A percentile compares a stretch with the other conserved stretches of the same genome.
Conservation (phyloP, 2,888 invertebrate genomes). For the Cantharis flavilabris region DNA sequence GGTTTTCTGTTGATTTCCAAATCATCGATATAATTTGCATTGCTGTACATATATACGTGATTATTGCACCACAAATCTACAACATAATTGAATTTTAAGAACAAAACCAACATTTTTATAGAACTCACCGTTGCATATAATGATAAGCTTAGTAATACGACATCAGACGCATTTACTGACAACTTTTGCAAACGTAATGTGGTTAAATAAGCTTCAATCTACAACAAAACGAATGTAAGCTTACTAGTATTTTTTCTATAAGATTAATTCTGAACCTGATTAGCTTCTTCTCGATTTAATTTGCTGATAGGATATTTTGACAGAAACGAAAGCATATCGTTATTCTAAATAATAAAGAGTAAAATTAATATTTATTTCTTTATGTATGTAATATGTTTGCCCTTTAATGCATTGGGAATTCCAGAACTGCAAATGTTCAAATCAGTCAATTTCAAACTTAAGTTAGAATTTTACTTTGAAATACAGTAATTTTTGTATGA, state of each 20-base stretch:
- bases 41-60: neutral
- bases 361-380: neutral
- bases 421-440: too few relatives aligned
- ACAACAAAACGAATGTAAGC: neutral
- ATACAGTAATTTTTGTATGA: too few relatives aligned
- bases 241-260: too few relatives aligned
- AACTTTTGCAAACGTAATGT: neutral
- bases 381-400: too few relatives aligned
- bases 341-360: neutral
- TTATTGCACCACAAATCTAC: neutral
- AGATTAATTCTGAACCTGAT: neutral
- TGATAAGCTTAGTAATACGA: neutral
- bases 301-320: neutral
- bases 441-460: too few relatives aligned
- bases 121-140: neutral
- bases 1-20: too few relatives aligned
- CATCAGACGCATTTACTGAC: neutral
- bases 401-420: too few relatives aligned
- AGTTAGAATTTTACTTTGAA: too few relatives aligned
- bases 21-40: neutral
- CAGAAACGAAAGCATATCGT: neutral
- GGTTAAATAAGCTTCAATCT: neutral
- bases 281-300: neutral
- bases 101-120: neutral
- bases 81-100: neutral